These are phyloP conservation scores for Brachystomella parvula DNA, from an alignment of 1,140 invertebrate species.

Conservation along the genomic window DNA sequence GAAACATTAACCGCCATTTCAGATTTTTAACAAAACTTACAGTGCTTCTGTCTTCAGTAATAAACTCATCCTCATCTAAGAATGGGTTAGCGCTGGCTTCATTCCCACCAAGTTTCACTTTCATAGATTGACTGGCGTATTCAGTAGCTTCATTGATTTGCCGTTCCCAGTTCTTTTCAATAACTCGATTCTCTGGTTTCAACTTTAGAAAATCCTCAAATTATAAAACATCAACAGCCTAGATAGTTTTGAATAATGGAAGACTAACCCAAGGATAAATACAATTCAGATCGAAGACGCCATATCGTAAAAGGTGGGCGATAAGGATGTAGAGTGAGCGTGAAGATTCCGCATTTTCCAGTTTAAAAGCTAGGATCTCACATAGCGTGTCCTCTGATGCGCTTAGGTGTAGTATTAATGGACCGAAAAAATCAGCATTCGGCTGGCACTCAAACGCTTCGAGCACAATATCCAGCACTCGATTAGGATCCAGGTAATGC, in stretches of 20 bases:
- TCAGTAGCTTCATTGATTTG: constrained; percentile 76
- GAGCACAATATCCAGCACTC: constrained; percentile 91
- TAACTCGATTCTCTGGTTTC: constrained; percentile 70
- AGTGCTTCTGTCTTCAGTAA: constrained; percentile 43
- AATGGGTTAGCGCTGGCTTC: constrained; percentile 55
- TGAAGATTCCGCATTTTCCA: constrained; percentile 55
- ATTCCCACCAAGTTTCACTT: constrained; percentile 75
- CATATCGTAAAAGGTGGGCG: constrained; percentile 79
- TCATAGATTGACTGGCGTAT: constrained; percentile 74
- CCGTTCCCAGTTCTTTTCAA: constrained; percentile 71
- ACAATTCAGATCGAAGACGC: constrained; percentile 73
- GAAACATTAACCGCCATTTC: neutral
- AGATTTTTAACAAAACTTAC: constrained; percentile 41
- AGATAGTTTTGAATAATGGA: neutral
- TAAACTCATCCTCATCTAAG: constrained; percentile 54
- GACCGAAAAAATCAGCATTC: constrained; percentile 62
- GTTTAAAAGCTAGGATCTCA: constrained; percentile 90
- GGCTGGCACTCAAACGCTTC: constrained; percentile 91
- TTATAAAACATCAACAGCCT: constrained; percentile 17
- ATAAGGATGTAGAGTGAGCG: constrained; percentile 77
- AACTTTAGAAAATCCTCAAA: constrained; percentile 50
- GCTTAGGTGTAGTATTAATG: constrained; percentile 75
- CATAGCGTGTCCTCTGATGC: constrained; percentile 73
- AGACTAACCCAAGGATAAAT: constrained; percentile 78
- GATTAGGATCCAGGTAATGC: constrained; percentile 97